Conservation (phyloP, 2,888 invertebrate species). For the Nomada ferruginata region DNA sequence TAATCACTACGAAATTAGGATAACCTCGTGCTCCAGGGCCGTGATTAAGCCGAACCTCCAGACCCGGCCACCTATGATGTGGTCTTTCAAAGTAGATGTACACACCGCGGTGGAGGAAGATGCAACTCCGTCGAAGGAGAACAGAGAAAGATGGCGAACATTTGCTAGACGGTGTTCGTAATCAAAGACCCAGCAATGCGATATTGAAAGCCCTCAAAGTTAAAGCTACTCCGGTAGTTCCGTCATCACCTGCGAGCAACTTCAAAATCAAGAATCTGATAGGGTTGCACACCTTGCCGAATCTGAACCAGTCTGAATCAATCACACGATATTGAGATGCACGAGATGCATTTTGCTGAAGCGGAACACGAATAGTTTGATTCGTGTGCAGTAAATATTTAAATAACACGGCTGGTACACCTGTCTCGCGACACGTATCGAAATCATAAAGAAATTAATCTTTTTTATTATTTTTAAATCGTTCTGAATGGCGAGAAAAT, state of each 20-base stretch:
- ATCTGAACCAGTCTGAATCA: background rate
- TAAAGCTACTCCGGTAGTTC: constrained; percentile 43
- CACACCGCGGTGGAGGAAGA: constrained; percentile 38
- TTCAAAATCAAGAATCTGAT: constrained; percentile 57
- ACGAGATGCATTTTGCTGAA: constrained; percentile 16
- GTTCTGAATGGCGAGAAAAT: too few relatives aligned
- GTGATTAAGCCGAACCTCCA: constrained; percentile 66
- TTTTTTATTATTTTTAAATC: too few relatives aligned
- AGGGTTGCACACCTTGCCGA: constrained; percentile 14
- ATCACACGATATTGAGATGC: constrained; percentile 16
- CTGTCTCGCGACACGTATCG: too few relatives aligned
- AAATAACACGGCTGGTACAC: too few relatives aligned
- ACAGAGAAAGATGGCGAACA: constrained; percentile 46
- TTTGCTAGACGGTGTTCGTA: constrained; percentile 59
- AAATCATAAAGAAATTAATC: too few relatives aligned
- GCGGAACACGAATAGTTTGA: too few relatives aligned
- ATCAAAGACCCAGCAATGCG: constrained; percentile 61
- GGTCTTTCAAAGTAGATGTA: constrained; percentile 66
- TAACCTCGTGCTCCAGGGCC: constrained; percentile 57
- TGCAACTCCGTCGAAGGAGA: constrained; percentile 25
- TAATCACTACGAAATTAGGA: constrained; percentile 70
- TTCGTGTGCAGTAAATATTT: too few relatives aligned
- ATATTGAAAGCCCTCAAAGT: constrained; percentile 65
- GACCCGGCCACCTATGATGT: constrained; percentile 70
- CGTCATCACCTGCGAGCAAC: constrained; percentile 39